phyloP scores from a whole-genome alignment of 2,797 vertebrate genomes.

The Sandelia bainsii region DNA sequence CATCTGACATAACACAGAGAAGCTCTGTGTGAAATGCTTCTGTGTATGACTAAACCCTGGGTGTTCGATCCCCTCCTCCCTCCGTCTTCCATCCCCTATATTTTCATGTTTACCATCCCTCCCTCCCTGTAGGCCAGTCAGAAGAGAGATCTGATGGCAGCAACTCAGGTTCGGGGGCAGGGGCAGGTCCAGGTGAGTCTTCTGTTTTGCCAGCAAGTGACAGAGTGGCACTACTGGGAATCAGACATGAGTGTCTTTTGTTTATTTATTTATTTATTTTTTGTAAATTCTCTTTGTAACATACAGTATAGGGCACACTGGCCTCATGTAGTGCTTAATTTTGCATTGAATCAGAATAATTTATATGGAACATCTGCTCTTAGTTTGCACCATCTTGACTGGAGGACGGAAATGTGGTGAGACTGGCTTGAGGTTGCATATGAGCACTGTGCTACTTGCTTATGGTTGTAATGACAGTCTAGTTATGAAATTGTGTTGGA shows the following conservation, averaged over 20 bases:
- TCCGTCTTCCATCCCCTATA: constrained; percentile 65
- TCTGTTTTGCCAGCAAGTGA: constrained; percentile 51
- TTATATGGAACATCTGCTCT: constrained; percentile 7
- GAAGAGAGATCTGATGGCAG: constrained; percentile 87
- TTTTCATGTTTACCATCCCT: constrained; percentile 83
- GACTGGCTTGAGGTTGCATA: background rate
- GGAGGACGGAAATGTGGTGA: constrained; percentile 11
- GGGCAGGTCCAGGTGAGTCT: constrained; percentile 87
- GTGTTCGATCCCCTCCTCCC: constrained; percentile 61
- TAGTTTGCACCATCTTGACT: constrained; percentile 7
- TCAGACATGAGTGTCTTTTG: constrained; percentile 31
- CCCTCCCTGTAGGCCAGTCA: constrained; percentile 87
- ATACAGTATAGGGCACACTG: background rate
- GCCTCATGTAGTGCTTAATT: constrained; percentile 3
- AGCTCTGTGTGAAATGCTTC: constrained; percentile 43
- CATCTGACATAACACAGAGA: constrained; percentile 18
- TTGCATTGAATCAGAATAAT: background rate
- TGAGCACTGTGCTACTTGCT: constrained; percentile 10
- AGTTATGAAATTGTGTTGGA: constrained; percentile 16
- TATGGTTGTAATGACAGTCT: background rate
- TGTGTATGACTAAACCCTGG: constrained; percentile 70
- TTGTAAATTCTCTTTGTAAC: background rate
- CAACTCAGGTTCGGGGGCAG: constrained; percentile 85
- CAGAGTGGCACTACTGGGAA: constrained; percentile 43
- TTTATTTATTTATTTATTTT: background rate